phyloP scores from a whole-genome alignment of 2,113 vertebrate species.

The Aegypius monachus region DNA sequence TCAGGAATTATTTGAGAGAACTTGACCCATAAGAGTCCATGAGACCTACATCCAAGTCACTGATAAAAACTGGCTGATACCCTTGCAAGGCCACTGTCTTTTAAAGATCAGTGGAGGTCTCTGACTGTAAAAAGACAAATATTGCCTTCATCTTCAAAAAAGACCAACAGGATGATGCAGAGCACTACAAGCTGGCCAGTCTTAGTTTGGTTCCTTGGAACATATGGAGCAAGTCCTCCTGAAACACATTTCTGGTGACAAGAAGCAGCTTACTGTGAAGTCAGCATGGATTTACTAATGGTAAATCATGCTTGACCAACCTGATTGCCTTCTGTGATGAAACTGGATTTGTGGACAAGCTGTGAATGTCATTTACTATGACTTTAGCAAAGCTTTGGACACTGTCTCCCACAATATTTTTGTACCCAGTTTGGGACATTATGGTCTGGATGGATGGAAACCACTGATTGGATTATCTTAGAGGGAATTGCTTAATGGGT shows the following conservation, averaged over 20 bases:
- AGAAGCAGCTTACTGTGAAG: background rate
- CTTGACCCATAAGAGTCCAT: background rate
- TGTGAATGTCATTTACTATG: background rate
- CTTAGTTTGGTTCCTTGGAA: background rate
- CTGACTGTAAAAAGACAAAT: background rate
- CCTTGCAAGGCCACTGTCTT: background rate
- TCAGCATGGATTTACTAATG: background rate
- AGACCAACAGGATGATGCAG: background rate
- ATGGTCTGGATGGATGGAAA: background rate
- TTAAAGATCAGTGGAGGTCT: background rate
- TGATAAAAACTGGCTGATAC: background rate
- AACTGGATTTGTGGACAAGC: background rate
- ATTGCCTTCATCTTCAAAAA: background rate
- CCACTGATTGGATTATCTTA: background rate
- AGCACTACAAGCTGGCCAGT: background rate
- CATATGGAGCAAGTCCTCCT: background rate
- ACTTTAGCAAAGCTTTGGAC: background rate
- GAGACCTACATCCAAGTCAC: background rate
- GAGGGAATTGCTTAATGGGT: background rate
- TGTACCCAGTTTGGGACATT: accelerated
- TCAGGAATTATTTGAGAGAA: background rate
- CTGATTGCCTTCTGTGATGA: background rate
- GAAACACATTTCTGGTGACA: background rate
- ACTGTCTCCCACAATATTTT: background rate
- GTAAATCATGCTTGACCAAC: background rate